Conservation (phyloP, 2,888 invertebrate species). For the Branchellion lobata region DNA sequence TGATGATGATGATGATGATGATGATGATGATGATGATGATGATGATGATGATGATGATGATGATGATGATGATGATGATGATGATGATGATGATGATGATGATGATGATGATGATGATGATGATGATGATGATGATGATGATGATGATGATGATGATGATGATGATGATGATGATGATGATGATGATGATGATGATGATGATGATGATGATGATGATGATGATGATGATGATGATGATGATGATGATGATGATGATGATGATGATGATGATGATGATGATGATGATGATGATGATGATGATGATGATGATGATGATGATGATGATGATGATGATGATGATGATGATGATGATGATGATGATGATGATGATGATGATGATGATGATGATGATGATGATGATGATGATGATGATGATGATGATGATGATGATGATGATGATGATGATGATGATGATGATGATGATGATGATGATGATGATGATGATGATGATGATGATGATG, state of each 20-base stretch:
- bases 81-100: too few relatives aligned
- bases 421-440: constrained; percentile 30
- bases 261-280: constrained; percentile 11
- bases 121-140: too few relatives aligned
- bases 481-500: background rate
- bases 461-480: too few relatives aligned
- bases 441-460: constrained; percentile 29
- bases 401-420: constrained; percentile 34
- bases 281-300: background rate
- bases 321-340: constrained; percentile 25
- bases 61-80: constrained; percentile 7
- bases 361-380: constrained; percentile 32
- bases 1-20: constrained; percentile 4
- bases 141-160: constrained; percentile 7
- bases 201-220: constrained; percentile 8
- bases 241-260: background rate
- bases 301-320: background rate
- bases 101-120: constrained; percentile 7
- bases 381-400: constrained; percentile 29
- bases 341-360: constrained; percentile 25
- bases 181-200: constrained; percentile 4
- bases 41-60: too few relatives aligned
- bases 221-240: constrained; percentile 27
- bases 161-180: background rate
- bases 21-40: constrained; percentile 8